Evolutionary conservation across 2,113 vertebrate genomes (phyloP).

Genomic region (Plecturocebus donacophilus): DNA sequence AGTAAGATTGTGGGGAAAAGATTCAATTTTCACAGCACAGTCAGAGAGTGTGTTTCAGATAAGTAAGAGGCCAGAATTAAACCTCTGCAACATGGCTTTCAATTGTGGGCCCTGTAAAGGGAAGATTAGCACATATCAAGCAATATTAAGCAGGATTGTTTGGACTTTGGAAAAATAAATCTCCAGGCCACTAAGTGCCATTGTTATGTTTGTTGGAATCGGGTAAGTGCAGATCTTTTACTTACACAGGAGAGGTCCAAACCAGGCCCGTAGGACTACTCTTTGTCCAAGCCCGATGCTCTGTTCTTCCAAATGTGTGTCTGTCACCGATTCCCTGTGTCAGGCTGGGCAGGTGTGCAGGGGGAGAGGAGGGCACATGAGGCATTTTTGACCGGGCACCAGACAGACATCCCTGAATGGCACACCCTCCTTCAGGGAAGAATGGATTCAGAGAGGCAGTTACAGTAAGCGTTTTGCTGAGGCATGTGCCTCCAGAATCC

Average conservation of each 20-base stretch:
- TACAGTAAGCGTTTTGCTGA: background rate
- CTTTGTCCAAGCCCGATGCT: background rate
- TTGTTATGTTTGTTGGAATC: constrained; percentile 81
- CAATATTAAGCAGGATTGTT: constrained; percentile 81
- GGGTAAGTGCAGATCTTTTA: constrained; percentile 82
- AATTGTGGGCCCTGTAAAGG: constrained; percentile 80
- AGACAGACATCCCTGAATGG: no score
- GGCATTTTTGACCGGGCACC: background rate
- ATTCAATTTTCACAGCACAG: constrained; percentile 91
- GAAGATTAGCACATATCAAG: constrained; percentile 82
- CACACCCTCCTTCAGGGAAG: background rate
- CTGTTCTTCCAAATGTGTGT: background rate
- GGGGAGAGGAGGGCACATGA: accelerated
- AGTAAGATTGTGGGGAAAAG: constrained; percentile 90
- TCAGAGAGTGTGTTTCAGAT: constrained; percentile 87
- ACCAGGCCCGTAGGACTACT: background rate
- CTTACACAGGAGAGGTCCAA: constrained; percentile 70
- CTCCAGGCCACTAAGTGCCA: constrained; percentile 59
- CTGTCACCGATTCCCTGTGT: background rate
- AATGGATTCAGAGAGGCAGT: background rate
- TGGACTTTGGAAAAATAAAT: constrained; percentile 74
- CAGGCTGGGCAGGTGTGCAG: accelerated
- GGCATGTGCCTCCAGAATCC: background rate
- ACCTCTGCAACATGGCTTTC: constrained; percentile 82
- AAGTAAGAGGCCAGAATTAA: constrained; percentile 88